phyloP scores from a whole-genome alignment of 2,888 invertebrate species.

The Smittia sp. region DNA sequence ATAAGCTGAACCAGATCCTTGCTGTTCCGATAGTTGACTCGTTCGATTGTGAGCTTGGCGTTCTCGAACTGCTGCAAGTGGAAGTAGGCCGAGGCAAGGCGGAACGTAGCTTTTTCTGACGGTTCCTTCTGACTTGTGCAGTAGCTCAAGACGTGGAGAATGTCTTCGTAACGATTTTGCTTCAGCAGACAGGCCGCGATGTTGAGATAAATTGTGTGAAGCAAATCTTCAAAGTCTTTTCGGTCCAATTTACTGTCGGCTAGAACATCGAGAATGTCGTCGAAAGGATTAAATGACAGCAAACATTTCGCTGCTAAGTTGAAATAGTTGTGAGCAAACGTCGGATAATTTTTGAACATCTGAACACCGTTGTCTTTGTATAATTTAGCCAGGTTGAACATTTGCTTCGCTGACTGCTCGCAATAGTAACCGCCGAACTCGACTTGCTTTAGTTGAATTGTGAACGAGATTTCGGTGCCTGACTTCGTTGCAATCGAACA shows the following conservation, averaged over 20 bases:
- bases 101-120: slow-evolving; percentile 56
- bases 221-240: slow-evolving; percentile 58
- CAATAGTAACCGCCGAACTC: slow-evolving; percentile 53
- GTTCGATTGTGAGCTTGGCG: slow-evolving; percentile 60
- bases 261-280: slow-evolving; percentile 54
- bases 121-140: slow-evolving; percentile 49
- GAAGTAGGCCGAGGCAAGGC: slow-evolving; percentile 55
- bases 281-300: slow-evolving; percentile 59
- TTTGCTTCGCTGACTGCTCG: slow-evolving; percentile 52
- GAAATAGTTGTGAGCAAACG: slow-evolving; percentile 72
- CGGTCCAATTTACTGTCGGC: slow-evolving; percentile 48
- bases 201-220: slow-evolving; percentile 73
- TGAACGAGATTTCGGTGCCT: slow-evolving; percentile 47
- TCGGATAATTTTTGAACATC: slow-evolving; percentile 62
- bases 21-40: slow-evolving; percentile 61
- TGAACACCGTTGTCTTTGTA: slow-evolving; percentile 59
- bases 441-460: slow-evolving; percentile 51
- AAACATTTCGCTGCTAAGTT: slow-evolving; percentile 71
- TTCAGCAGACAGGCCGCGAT: slow-evolving; percentile 77
- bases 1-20: slow-evolving; percentile 64
- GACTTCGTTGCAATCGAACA: slow-evolving; percentile 51
- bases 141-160: slow-evolving; percentile 61
- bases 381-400: slow-evolving; percentile 52
- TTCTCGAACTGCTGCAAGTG: slow-evolving; percentile 64
- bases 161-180: slow-evolving; percentile 64